Evolutionary conservation across 1,140 invertebrate genomes (phyloP), one percentile per base, ranked within the genome.

Genomic region (Heliconius himera): DNA sequence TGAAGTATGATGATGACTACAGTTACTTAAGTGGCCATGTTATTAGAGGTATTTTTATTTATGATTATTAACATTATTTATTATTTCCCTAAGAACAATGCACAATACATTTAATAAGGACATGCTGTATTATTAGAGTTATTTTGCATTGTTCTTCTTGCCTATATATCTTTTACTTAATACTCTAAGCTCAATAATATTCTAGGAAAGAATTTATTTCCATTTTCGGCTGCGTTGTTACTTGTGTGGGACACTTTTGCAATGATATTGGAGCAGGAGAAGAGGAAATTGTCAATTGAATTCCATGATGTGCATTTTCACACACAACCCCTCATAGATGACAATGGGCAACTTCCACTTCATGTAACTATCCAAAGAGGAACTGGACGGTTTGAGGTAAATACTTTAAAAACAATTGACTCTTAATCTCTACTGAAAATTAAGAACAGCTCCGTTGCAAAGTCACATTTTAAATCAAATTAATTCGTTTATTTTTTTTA

Each of bases 171-270:
- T 29, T 29, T 29, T 29, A 29, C 29, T 29, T 29, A 29, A 36
- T 36, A 33, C 33, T 33, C 5, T 33, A 36, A 36, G 33, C 41
- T 46, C 3, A 2, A 8, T 60, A 60, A 60, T n/a, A 22, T 85
- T 83, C 13, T 73, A 91, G 90, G 80, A 38, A 82, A 83, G 46
- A 88, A 79, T 11, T 36, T 82, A 6, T 91, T 85, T 46, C 91
- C 91, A 1, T 89, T 85, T 60, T 76, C 89, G 56, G 87, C 85
- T 4, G 78, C 82, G 2, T 73, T 92, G 8, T 85, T 88, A 29
- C 76, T 82, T 2, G 88, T 86, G 38, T 92, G 90, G 90, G 90
- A 92, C 60, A 88, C 89, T 0, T 77, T 89, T 3, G 85, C 86
- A 0, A 92, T 92, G 91, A 73, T 73, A 3, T 29, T 84, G 1